Evolutionary conservation across 2,888 invertebrate species (phyloP), one percentile per base, ranked within the genome.

Genomic region (Zeuzera pyrina): DNA sequence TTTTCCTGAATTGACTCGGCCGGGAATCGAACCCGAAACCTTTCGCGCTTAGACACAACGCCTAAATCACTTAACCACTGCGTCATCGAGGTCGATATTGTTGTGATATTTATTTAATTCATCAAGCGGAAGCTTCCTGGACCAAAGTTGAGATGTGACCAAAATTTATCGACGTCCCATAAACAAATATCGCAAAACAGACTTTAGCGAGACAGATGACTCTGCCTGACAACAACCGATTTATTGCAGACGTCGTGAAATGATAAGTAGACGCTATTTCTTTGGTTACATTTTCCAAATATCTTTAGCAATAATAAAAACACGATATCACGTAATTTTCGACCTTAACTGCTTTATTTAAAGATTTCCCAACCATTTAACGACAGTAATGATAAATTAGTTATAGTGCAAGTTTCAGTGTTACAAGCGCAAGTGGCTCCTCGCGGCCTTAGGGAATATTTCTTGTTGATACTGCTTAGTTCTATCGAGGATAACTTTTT

Each of bases 141-240:
- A n/a, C n/a, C n/a, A 22, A 22, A 10, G n/a, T 25, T 25, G 7
- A 25, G 11, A 25, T 12, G 5, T 12, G 7, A 2, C 32, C 34
- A 38, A 44, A 47, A 48, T 50, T 55, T 45, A 55, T 55, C 23
- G 48, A 40, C 29, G 37, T 27, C 37, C 45, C 37, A 49, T 48
- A 52, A 52, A 48, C 49, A 56, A 53, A 56, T 46, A 45, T 37
- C 36, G 42, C 45, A 48, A 53, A 52, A 51, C 52, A 52, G 43
- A 41, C 44, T 45, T 33, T 45, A 39, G 39, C 26, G 40, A 44
- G 49, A 59, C 55, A 56, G 57, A 57, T 59, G 53, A 56, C 47
- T 10, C 11, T 15, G 24, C 33, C 23, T 15, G 36, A 36, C 36
- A 32, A 31, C 33, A 33, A 15, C 30, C 35, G 35, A 41, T 41